Conservation (phyloP, 2,888 invertebrate species). For the Oscheius sp. region DNA sequence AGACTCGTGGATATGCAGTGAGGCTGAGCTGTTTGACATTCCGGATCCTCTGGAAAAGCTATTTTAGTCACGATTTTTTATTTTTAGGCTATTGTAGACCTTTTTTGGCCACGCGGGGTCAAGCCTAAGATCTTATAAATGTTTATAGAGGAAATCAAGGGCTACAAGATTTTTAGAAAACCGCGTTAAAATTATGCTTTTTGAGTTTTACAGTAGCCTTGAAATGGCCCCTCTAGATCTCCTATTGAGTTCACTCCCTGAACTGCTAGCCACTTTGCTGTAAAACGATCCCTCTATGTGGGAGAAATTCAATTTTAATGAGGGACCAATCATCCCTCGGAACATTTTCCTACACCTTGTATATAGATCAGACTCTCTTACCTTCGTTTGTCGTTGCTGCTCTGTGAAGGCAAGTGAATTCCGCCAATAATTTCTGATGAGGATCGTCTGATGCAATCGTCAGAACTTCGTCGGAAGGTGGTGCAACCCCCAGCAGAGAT, state of each 20-base stretch:
- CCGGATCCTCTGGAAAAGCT: constrained; percentile 61
- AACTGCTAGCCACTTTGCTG: neutral
- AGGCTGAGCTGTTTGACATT: constrained; percentile 69
- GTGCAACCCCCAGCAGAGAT: constrained; percentile 68
- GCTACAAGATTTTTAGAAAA: neutral
- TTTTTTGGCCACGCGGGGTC: no score
- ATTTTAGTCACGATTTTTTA: no score
- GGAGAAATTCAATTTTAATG: constrained; percentile 3
- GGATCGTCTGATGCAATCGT: constrained; percentile 63
- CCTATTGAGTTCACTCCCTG: no score
- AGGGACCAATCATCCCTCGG: neutral
- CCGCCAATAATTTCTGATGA: constrained; percentile 68
- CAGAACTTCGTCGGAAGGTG: constrained; percentile 66
- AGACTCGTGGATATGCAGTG: constrained; percentile 66
- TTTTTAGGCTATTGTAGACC: no score
- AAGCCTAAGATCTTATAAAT: neutral
- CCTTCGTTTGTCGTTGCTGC: constrained; percentile 49
- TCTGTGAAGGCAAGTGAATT: constrained; percentile 46
- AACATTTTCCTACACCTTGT: neutral
- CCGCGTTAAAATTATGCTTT: neutral
- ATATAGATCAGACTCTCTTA: neutral
- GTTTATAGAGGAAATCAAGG: no score
- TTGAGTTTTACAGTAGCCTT: neutral
- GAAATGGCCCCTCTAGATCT: neutral
- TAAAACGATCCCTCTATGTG: neutral